Evolutionary conservation across 2,888 invertebrate species (phyloP), one percentile per base, ranked within the genome.

Genomic region (Agapostemon virescens): DNA sequence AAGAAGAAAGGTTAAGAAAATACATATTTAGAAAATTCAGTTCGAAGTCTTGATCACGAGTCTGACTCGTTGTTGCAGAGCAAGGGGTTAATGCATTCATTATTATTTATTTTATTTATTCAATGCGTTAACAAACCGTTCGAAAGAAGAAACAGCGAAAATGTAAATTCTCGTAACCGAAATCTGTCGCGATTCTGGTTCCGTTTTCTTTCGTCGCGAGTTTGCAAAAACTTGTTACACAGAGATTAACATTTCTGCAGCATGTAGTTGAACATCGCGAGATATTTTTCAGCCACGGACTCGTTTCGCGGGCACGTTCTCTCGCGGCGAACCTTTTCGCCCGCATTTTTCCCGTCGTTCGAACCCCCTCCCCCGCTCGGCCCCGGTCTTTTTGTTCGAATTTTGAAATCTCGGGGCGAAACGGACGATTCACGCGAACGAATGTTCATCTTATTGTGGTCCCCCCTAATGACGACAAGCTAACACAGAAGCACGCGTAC

Each of bases 401-500:
- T 30, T 36, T n/a, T 63, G 33, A 63, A 63, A 63, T 20, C 67
- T 23, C 40, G 7, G 55, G n/a, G 23, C n/a, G 23, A 42, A 45
- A 13, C 63, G 23, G 63, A 6, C 73, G 40, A 67, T 68, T 33
- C 49, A 20, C 76, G 33, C 67, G 38, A 30, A 36, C 40, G 42
- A 67, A 70, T 40, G 69, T 68, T 80, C 73, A 49, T 52, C 69
- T 52, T 26, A 71, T 45, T 45, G 55, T 15, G 38, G 49, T 40
- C 7, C 17, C 40, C 40, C 4, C 70, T 61, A 64, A 82, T 69
- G 77, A 81, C 81, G 73, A 38, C 63, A 45, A 26, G 68, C 77
- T 36, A 58, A 55, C 67, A 49, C 42, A 55, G 68, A 26, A 64
- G 70, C 68, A 52, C 45, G 74, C 45, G n/a, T n/a, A n/a, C 69